Conservation (phyloP, 2,113 vertebrate genomes). For the Oceanites oceanicus region DNA sequence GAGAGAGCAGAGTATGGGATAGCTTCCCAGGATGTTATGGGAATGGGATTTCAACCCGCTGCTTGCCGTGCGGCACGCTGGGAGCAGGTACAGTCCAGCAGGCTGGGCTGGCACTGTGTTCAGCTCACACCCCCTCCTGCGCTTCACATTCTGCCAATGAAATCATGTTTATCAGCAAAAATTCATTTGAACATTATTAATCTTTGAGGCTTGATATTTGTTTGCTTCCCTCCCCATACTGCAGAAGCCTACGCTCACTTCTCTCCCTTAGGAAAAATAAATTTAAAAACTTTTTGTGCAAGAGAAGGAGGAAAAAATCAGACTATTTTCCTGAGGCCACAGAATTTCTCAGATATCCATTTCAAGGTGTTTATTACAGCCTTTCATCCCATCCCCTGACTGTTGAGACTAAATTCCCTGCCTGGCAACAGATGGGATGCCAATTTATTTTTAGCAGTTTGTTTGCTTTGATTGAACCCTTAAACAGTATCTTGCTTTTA, state of each 20-base stretch:
- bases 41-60: neutral
- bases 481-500: neutral
- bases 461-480: constrained; percentile 40
- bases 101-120: neutral
- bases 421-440: constrained; percentile 25
- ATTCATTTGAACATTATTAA: neutral
- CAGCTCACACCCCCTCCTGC: neutral
- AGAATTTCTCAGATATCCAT: constrained; percentile 33
- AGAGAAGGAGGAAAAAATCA: constrained; percentile 11
- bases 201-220: neutral
- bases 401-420: neutral
- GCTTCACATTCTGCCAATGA: neutral
- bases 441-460: constrained; percentile 40
- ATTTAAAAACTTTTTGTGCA: neutral
- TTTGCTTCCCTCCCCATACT: neutral
- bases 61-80: neutral
- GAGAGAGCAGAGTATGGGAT: neutral
- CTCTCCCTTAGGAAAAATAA: neutral
- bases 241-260: neutral
- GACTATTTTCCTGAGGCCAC: neutral
- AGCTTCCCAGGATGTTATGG: neutral
- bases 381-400: constrained; percentile 27
- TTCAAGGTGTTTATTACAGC: constrained; percentile 44
- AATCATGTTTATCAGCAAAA: neutral
- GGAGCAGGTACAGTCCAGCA: neutral